Conservation (phyloP, 2,888 invertebrate genomes). For the Thelaira solivaga region DNA sequence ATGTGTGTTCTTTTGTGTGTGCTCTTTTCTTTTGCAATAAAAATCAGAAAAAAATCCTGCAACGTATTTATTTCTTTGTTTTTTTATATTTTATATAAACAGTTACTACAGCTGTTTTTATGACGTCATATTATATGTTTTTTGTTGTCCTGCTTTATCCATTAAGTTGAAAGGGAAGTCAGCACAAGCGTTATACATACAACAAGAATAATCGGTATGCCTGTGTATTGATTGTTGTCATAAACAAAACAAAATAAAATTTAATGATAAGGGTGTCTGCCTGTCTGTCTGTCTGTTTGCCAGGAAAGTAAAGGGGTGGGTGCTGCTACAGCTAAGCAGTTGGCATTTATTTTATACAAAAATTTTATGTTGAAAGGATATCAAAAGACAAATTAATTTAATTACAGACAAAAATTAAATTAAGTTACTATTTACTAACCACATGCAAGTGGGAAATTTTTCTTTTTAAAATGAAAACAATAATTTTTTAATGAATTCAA, state of each 20-base stretch:
- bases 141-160: no score
- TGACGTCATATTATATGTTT: constrained; percentile 56
- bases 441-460: no score
- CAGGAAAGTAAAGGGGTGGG: background rate
- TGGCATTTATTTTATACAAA: background rate
- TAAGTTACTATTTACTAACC: background rate
- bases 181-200: constrained; percentile 16
- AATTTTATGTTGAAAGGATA: background rate
- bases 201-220: constrained; percentile 41
- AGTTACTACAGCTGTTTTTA: background rate
- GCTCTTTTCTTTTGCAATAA: background rate
- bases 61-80: background rate
- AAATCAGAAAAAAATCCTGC: background rate
- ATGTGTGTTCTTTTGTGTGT: background rate
- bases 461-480: no score
- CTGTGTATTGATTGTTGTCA: background rate
- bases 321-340: background rate
- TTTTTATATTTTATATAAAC: background rate
- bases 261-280: constrained; percentile 13
- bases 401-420: background rate
- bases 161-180: constrained; percentile 36
- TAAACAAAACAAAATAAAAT: no score
- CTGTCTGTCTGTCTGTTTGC: no score
- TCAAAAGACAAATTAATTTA: constrained; percentile 6
- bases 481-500: no score